These are phyloP conservation scores for Agraylea sexmaculata DNA, from an alignment of 1,140 invertebrate species.

Conservation along the genomic window DNA sequence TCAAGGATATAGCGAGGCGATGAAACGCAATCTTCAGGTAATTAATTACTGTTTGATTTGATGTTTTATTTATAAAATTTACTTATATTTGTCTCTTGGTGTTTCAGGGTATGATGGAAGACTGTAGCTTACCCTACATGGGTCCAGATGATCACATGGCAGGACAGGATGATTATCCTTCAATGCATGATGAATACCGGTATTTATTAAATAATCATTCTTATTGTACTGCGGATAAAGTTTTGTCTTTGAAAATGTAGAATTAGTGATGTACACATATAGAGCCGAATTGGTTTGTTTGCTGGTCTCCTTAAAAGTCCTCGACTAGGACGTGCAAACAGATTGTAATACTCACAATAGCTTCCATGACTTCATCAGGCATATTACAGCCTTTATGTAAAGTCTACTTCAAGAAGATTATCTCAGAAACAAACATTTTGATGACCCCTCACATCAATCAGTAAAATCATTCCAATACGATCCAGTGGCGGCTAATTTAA, in stretches of 20 bases:
- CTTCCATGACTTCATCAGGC: neutral
- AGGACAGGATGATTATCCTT: constrained; percentile 34
- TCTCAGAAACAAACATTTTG: no score
- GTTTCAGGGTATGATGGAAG: constrained; percentile 40
- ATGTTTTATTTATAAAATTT: constrained; percentile 1
- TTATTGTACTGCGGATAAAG: neutral
- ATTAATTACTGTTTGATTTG: neutral
- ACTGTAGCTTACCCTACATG: constrained; percentile 38
- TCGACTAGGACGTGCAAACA: neutral
- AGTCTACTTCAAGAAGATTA: no score
- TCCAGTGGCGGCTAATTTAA: no score
- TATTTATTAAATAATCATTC: no score
- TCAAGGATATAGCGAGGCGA: constrained; percentile 38
- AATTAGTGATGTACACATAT: no score
- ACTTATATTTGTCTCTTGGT: constrained; percentile 3
- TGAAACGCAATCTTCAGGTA: constrained; percentile 40
- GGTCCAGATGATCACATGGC: constrained; percentile 38
- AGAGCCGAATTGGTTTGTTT: neutral
- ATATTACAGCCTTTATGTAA: neutral
- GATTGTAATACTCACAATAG: neutral
- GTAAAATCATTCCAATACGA: no score
- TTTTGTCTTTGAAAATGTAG: no score
- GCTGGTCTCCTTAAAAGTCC: neutral
- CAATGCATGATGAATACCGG: constrained; percentile 40
- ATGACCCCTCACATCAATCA: no score